Conservation (phyloP, 53 echinoderm and acorn worm species). For the Patiria pectinifera region DNA sequence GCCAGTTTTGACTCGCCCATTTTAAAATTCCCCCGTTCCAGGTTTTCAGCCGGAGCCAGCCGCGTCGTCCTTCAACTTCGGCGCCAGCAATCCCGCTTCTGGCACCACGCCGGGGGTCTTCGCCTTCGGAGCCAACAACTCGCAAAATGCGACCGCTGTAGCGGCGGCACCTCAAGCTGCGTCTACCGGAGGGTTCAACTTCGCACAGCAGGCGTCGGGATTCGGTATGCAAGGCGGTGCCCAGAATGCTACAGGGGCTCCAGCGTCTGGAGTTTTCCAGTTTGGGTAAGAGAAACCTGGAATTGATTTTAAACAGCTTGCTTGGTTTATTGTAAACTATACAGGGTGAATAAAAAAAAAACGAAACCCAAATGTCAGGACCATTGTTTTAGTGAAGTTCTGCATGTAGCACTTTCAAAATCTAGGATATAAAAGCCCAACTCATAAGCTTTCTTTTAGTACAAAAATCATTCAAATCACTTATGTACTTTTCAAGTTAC, state of each 20-base stretch:
- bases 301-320: not conserved
- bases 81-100: constrained; percentile 53
- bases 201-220: constrained; percentile 40
- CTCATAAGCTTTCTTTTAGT: too few species aligned
- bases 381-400: too few species aligned
- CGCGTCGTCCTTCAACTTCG: constrained; percentile 73
- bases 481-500: too few species aligned
- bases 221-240: constrained; percentile 38
- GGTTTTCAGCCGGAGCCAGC: constrained; percentile 51
- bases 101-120: constrained; percentile 45
- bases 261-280: not conserved
- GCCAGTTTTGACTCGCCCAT: not conserved
- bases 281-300: constrained; percentile 24
- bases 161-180: constrained; percentile 14
- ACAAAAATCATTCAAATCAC: too few species aligned
- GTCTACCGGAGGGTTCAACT: constrained; percentile 55
- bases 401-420: too few species aligned
- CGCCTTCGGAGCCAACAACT: constrained; percentile 55
- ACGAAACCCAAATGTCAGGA: too few species aligned
- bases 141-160: not conserved
- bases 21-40: not conserved
- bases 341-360: not conserved
- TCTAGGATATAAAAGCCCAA: too few species aligned
- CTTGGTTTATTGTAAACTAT: not conserved
- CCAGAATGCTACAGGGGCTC: constrained; percentile 40